Base-by-base conservation (phyloP, 2,797 vertebrate species). In the Microtus obscurus region DNA sequence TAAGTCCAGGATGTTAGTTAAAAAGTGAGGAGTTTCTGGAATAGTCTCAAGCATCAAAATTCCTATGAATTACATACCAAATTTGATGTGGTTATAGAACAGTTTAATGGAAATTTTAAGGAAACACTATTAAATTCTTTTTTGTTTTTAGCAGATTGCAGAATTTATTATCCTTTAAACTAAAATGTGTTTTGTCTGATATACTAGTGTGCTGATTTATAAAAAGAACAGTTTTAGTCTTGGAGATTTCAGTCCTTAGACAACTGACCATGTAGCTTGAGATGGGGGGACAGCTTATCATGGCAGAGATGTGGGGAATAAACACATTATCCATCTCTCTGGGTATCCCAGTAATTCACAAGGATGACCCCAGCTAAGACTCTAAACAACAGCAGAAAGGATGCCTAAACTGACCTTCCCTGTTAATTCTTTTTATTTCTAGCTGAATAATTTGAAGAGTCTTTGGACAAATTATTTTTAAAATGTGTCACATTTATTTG, bases 11-110 rank as follows among this genome's bases (percentile, higher is more conserved):
- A 90, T 65, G 29, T 67, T 21, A 78, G 21, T 90, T 90, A 86
- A 92, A 10, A 7, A 94, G 78, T 37, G 5, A 87, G 65, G 43
- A 17, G 2, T 74, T 94, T 93, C 67, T 59, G 4, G 86, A 93
- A 67, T 19, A 65, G 3, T 93, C 65, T 87, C 59, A 95, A 37
- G 14, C 77, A 91, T 96, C 85, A 87, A 88, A 89, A 17, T 91
- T 83, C 78, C 21, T 76, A 40, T 67, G 37, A 13, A 3, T 67
- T 77, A 87, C 13, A 87, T 78, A 45, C 0, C 1, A 89, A 97
- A 71, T 2, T 29, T 79, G 9, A 87, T 27, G n/a, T 31, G n/a
- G 6, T 17, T 81, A 79, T 16, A 79, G 27, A 96, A 95, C 0
- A 95, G 53, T 37, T 78, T 85, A 85, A 67, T 76, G n/a, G 17